Percentiles rank a stretch among this genome's conserved stretches.
phyloP scores from a whole-genome alignment of 2,888 invertebrate species.

The Netelia inedita region DNA sequence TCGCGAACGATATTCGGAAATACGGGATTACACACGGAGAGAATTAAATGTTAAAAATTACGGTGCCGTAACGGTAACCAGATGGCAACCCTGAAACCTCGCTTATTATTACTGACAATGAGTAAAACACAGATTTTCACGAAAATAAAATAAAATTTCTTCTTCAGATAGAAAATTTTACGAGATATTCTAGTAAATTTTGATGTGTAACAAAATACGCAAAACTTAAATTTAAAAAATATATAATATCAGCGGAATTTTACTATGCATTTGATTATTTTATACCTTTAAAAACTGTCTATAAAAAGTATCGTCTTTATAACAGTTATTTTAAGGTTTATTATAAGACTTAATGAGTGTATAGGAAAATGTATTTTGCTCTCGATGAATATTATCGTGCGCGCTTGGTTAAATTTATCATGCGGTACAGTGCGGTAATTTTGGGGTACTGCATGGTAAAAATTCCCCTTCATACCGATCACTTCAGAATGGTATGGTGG shows the following conservation, averaged over 20 bases:
- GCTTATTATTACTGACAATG: neutral
- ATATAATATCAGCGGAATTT: neutral
- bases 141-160: neutral
- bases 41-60: neutral
- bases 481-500: too few relatives aligned
- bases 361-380: too few relatives aligned
- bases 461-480: too few relatives aligned
- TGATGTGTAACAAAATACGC: neutral
- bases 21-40: slow-evolving; percentile 1
- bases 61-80: neutral
- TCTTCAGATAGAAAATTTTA: neutral
- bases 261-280: neutral
- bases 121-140: slow-evolving; percentile 3
- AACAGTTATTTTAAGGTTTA: too few relatives aligned
- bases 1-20: too few relatives aligned
- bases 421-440: too few relatives aligned
- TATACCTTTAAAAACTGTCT: too few relatives aligned
- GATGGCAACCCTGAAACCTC: neutral
- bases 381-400: too few relatives aligned
- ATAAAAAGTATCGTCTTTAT: too few relatives aligned
- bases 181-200: neutral
- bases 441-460: too few relatives aligned
- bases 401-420: too few relatives aligned
- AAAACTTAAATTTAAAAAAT: neutral
- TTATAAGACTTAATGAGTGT: too few relatives aligned